Percentiles rank a stretch among this genome's conserved stretches.
These are phyloP conservation scores for Agrilus mali DNA, from an alignment of 2,888 invertebrate species.

Conservation along the genomic window DNA sequence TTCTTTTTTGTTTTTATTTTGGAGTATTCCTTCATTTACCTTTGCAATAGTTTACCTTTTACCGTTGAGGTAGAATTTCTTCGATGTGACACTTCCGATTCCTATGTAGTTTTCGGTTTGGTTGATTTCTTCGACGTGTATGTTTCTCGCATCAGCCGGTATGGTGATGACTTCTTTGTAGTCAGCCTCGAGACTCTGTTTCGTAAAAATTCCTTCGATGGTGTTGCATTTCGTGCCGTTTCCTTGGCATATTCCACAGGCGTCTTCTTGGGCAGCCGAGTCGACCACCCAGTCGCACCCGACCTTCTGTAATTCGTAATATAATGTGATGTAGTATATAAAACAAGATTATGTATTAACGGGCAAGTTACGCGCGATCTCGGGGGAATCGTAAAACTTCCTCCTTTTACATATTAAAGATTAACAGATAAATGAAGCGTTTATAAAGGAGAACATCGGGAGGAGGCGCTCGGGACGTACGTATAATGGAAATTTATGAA, in stretches of 20 bases:
- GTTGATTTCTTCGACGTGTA: conserved; percentile 61
- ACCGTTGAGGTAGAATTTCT: conserved; percentile 67
- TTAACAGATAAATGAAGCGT: neutral
- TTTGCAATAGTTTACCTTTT: conserved; percentile 44
- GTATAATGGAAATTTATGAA: no score
- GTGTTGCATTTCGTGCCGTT: conserved; percentile 70
- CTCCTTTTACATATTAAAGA: neutral
- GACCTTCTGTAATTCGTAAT: conserved; percentile 54
- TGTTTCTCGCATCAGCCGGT: conserved; percentile 68
- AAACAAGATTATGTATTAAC: neutral
- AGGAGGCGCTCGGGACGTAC: no score
- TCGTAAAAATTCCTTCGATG: conserved; percentile 43
- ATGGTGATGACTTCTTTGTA: conserved; percentile 55
- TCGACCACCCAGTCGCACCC: conserved; percentile 87
- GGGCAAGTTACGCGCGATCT: neutral
- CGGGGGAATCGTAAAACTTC: no score
- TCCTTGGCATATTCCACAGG: conserved; percentile 78
- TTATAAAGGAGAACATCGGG: neutral
- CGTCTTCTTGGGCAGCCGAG: conserved; percentile 66
- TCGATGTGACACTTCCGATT: conserved; percentile 55
- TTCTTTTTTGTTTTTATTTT: no score
- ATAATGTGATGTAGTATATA: no score
- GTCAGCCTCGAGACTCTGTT: conserved; percentile 34
- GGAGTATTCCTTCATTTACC: neutral
- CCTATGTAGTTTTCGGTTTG: conserved; percentile 69